A percentile compares a stretch with the other conserved stretches of the same genome.
phyloP scores from a whole-genome alignment of 1,140 invertebrate genomes.

The Apis mellifera region Amel_HAv3.1 CM009936.2:11331501-11332000 shows the following conservation, averaged over 20 bases:
- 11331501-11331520: slow-evolving; percentile 30
- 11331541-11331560: slow-evolving; percentile 12
- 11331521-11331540: slow-evolving; percentile 9
- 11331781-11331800: neutral
- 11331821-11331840: no score
- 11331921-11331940: no score
- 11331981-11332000: no score
- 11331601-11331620: slow-evolving; percentile 50
- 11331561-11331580: slow-evolving; percentile 47
- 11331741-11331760: slow-evolving; percentile 5
- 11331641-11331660: slow-evolving; percentile 42
- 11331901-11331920: no score
- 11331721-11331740: slow-evolving; percentile 5
- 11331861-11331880: no score
- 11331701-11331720: slow-evolving; percentile 19
- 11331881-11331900: no score
- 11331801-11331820: no score
- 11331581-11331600: slow-evolving; percentile 54
- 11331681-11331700: neutral
- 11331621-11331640: slow-evolving; percentile 41
- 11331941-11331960: no score
- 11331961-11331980: no score
- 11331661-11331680: slow-evolving; percentile 10
- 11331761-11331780: neutral
- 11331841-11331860: no score